Percentiles rank a stretch among this genome's conserved stretches.
Conservation (phyloP, 2,888 invertebrate genomes). For the Cantharis lateralis region DNA sequence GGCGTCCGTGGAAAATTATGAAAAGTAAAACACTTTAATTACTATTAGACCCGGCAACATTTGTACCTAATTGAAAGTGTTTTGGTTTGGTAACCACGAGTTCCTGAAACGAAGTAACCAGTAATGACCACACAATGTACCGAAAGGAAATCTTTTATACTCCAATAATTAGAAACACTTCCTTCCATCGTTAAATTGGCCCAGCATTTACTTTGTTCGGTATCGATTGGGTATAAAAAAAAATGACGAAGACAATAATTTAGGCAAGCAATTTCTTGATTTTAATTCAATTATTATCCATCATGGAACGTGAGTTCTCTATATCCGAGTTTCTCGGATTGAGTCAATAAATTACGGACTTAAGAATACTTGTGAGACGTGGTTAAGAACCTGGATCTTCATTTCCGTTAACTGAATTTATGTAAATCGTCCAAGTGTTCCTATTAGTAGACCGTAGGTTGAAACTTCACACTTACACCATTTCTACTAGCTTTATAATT, state of each 20-base stretch:
- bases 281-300: background rate
- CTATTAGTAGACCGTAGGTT: conserved; percentile 10
- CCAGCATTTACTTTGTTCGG: background rate
- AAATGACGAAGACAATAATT: background rate
- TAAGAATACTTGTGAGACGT: conserved; percentile 5
- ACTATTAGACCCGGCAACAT: background rate
- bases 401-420: conserved; percentile 15
- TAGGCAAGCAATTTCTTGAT: background rate
- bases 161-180: background rate
- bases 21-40: background rate
- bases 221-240: background rate
- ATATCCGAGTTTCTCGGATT: background rate
- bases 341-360: conserved; percentile 3
- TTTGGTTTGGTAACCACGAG: background rate
- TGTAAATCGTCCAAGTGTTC: conserved; percentile 7
- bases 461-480: conserved; percentile 8
- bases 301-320: background rate
- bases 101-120: background rate
- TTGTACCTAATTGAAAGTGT: background rate
- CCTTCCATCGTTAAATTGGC: background rate
- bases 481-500: conserved; percentile 11
- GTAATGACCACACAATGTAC: background rate
- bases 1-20: background rate
- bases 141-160: background rate
- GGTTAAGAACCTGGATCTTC: conserved; percentile 8